Percentiles rank a stretch among this genome's conserved stretches.
Conservation (phyloP, 2,113 vertebrate species). For the Phaethon lepturus region DNA sequence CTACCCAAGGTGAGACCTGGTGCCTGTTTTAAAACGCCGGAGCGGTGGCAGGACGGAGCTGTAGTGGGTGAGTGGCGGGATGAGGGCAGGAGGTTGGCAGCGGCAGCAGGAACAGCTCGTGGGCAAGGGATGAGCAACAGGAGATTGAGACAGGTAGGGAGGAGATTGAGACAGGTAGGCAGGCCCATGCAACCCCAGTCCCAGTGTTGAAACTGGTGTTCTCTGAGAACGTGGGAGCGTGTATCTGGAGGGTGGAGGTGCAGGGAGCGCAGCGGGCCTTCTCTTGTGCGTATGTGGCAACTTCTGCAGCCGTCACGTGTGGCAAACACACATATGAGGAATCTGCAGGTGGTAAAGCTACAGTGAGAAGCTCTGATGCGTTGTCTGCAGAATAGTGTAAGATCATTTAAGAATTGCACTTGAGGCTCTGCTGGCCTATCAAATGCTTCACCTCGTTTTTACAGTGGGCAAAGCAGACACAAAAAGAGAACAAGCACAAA, state of each 20-base stretch:
- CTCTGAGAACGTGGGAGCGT: background rate
- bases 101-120: background rate
- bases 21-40: background rate
- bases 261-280: background rate
- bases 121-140: background rate
- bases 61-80: background rate
- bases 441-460: background rate
- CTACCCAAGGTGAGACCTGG: background rate
- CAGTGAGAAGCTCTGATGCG: background rate
- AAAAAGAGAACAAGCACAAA: background rate
- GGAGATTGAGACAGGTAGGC: background rate
- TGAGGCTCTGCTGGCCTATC: background rate
- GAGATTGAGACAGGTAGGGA: background rate
- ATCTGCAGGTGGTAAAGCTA: background rate
- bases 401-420: background rate
- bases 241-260: background rate
- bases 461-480: background rate
- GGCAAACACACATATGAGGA: background rate
- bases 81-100: background rate
- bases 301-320: background rate
- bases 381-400: background rate
- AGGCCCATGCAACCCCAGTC: background rate
- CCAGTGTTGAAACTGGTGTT: background rate
- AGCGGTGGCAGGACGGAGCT: background rate
- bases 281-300: rapidly evolving